A percentile compares a stretch with the other conserved stretches of the same genome.
These are phyloP conservation scores for Syngnathus rostellatus DNA, from an alignment of 2,797 vertebrate genomes.

Conservation along the genomic window DNA sequence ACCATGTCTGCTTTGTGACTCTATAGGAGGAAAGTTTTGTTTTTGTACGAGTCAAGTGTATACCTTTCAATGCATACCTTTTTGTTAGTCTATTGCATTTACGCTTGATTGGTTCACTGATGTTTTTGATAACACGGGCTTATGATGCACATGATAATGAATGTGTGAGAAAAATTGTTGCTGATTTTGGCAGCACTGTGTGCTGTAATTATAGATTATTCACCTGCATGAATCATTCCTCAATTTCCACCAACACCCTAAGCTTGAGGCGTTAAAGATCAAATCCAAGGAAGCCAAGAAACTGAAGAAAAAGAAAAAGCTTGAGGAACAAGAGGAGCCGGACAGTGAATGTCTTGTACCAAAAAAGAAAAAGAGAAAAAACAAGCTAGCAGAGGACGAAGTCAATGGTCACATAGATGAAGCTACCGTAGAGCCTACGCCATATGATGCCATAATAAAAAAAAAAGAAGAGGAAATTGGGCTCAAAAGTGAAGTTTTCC, in stretches of 20 bases:
- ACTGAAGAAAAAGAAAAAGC: conserved; percentile 45
- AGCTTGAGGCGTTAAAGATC: conserved; percentile 12
- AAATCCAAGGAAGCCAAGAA: conserved; percentile 62
- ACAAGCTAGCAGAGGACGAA: conserved; percentile 44
- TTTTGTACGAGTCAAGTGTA: conserved; percentile 40
- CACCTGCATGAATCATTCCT: neutral
- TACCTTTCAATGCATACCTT: conserved; percentile 1
- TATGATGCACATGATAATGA: neutral
- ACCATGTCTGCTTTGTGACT: conserved; percentile 11
- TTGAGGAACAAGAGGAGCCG: conserved; percentile 38
- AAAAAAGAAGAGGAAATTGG: neutral
- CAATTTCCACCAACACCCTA: neutral
- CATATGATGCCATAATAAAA: neutral
- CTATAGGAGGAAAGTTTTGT: conserved; percentile 24
- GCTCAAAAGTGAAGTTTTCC: neutral
- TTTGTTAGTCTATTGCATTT: too few relatives aligned
- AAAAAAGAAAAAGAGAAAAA: conserved; percentile 73
- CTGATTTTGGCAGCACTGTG: neutral
- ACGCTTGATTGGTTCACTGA: neutral
- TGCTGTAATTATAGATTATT: conserved; percentile 23
- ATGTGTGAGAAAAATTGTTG: neutral
- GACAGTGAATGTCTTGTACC: conserved; percentile 65
- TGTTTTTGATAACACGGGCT: neutral
- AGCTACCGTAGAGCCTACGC: neutral
- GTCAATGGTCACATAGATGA: conserved; percentile 27